Base-by-base conservation (phyloP, 2,113 vertebrate species). In the Microcebus jonahi region DNA sequence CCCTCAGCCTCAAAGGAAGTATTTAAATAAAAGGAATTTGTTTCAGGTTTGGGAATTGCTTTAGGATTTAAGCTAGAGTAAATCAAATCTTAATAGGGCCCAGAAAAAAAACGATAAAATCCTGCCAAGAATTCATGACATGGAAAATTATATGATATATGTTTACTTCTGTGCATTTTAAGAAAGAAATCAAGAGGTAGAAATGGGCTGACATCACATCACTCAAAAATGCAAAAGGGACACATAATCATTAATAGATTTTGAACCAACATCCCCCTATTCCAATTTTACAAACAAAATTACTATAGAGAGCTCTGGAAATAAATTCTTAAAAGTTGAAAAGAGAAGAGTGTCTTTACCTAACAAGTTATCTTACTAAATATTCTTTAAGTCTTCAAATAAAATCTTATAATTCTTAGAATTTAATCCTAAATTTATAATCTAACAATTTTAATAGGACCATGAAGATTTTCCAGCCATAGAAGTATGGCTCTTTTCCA, bases 11-110 rank as follows among this genome's bases (percentile, higher is more conserved):
- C 90, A 91, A 50, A 97, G 61, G 55, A 97, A 91, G 55, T 63
- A 34, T 15, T 42, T 87, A 84, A 71, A 53, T 61, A 91, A 89
- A 94, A 79, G 55, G 82, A 87, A 31, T 20, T 20, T 94, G 79
- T 75, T 91, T 89, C 75, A 83, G 36, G 73, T 84, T 90, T 91
- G 57, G 39, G 75, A 94, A 80, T 9, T 90, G 39, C 45, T 89
- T 75, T 18, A 68, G 18, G 45, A 91, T 57, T 95, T 96, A 91
- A 96, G 84, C 34, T 48, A 91, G 84, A 86, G 82, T 92, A 95
- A 96, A 88, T 96, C 42, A 97, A 96, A 67, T 71, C 86, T 91
- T 96, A 90, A 93, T 61, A 90, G 27, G 25, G 25, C 6, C 6
- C 17, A 57, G 45, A 27, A 18, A 70, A 50, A 50, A 53, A 85